Evolutionary conservation across 2,888 invertebrate genomes (phyloP).

Genomic region (Drosophila longiperda): DNA sequence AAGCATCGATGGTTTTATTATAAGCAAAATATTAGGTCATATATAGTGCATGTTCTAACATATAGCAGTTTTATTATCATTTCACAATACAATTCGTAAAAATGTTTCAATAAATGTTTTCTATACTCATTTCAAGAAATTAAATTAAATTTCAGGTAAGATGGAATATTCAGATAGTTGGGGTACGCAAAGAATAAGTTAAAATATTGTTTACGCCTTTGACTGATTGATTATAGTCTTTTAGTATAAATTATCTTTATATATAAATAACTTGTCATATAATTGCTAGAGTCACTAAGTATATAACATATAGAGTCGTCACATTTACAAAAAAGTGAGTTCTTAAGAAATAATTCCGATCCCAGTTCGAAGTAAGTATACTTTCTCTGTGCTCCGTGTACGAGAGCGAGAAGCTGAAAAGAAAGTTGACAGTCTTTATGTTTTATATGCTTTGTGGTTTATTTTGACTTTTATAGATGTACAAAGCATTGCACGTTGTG

Average conservation of each 20-base stretch:
- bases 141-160: not conserved
- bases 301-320: not conserved
- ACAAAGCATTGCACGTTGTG: not conserved
- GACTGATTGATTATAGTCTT: not conserved
- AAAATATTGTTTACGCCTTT: not conserved
- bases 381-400: not conserved
- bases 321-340: not conserved
- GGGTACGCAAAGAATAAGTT: not conserved
- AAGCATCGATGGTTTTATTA: not conserved
- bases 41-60: not conserved
- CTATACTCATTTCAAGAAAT: not conserved
- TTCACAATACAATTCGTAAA: not conserved
- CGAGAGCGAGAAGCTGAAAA: not conserved
- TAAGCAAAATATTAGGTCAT: not conserved
- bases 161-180: not conserved
- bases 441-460: not conserved
- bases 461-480: not conserved
- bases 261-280: not conserved
- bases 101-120: not conserved
- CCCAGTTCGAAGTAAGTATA: not conserved
- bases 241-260: not conserved
- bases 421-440: not conserved
- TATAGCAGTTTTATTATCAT: not conserved
- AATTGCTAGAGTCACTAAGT: not conserved
- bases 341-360: not conserved